Conservation (phyloP, 2,797 vertebrate genomes). For the Benthosema pterotum region DNA sequence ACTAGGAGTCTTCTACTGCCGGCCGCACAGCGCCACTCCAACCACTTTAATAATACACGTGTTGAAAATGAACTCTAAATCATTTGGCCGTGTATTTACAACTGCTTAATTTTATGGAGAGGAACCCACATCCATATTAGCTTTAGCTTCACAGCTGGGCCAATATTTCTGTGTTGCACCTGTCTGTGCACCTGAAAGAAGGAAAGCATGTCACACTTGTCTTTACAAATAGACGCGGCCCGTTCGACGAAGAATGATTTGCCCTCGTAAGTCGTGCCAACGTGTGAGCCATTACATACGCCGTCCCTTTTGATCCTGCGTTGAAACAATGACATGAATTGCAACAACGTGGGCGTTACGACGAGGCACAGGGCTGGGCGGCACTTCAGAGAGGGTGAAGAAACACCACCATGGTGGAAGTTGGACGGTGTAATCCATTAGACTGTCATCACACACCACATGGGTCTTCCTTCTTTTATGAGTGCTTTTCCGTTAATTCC, state of each 20-base stretch:
- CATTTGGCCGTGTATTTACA: slow-evolving; percentile 28
- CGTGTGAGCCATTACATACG: slow-evolving; percentile 59
- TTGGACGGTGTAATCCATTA: slow-evolving; percentile 50
- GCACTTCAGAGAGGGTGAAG: slow-evolving; percentile 34
- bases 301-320: slow-evolving; percentile 51
- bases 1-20: no score
- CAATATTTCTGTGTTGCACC: slow-evolving; percentile 59
- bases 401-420: slow-evolving; percentile 16
- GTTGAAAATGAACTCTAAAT: slow-evolving; percentile 28
- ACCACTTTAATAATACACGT: slow-evolving; percentile 41
- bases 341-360: slow-evolving; percentile 40
- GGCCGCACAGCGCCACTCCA: background rate
- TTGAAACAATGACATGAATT: slow-evolving; percentile 64
- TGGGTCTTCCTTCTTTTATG: slow-evolving; percentile 8
- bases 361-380: slow-evolving; percentile 46
- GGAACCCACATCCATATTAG: slow-evolving; percentile 26
- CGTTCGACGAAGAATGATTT: slow-evolving; percentile 58
- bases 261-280: slow-evolving; percentile 61
- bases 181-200: slow-evolving; percentile 70
- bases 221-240: slow-evolving; percentile 73
- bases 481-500: background rate
- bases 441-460: slow-evolving; percentile 24
- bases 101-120: slow-evolving; percentile 36
- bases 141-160: slow-evolving; percentile 20
- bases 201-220: slow-evolving; percentile 64